A percentile compares a stretch with the other conserved stretches of the same genome.
These are phyloP conservation scores for Picus viridis DNA, from an alignment of 2,797 vertebrate genomes.

Conservation along the genomic window DNA sequence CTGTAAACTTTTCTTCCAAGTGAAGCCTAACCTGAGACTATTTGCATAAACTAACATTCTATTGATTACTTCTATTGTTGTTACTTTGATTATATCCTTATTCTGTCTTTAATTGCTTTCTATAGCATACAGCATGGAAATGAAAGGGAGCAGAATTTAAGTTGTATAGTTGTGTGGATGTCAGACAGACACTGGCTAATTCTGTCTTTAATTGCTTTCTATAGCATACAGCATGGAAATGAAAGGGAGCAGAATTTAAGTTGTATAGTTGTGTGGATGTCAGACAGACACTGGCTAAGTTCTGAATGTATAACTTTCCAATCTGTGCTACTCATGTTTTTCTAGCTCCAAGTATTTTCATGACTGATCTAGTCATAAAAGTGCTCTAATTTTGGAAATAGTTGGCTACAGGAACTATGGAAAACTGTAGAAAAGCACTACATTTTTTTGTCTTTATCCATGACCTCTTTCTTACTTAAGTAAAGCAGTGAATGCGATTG, in stretches of 20 bases:
- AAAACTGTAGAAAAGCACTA: not conserved
- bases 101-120: not conserved
- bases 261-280: not conserved
- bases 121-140: not conserved
- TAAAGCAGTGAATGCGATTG: not conserved
- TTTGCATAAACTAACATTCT: not conserved
- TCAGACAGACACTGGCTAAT: not conserved
- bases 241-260: not conserved
- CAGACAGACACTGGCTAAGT: not conserved
- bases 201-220: not conserved
- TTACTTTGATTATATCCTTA: not conserved
- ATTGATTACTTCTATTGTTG: not conserved
- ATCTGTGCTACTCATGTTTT: not conserved
- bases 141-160: not conserved
- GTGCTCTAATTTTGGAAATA: not conserved
- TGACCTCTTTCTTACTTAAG: not conserved
- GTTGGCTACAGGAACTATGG: not conserved
- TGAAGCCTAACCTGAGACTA: not conserved
- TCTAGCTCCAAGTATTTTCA: not conserved
- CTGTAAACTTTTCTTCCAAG: not conserved
- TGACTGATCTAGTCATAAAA: not conserved
- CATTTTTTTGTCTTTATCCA: not conserved
- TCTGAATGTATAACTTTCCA: not conserved
- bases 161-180: not conserved
- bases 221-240: rapidly evolving